Conservation (phyloP, 1,140 invertebrate genomes). For the Drosophila suzukii region DNA sequence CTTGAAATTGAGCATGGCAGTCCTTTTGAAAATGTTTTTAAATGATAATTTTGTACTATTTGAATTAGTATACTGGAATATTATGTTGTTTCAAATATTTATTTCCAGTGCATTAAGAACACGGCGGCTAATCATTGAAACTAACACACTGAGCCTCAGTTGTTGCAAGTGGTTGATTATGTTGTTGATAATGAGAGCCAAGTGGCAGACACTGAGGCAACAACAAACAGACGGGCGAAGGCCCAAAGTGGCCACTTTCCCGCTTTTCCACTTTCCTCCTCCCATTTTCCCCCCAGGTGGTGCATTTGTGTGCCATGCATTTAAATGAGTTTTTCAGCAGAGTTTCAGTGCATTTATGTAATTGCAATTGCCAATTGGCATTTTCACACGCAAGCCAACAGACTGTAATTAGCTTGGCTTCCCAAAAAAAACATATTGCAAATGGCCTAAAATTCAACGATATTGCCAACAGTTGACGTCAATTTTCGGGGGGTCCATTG, state of each 20-base stretch:
- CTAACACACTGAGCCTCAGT: slow-evolving; percentile 31
- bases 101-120: not conserved
- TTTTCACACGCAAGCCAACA: slow-evolving; percentile 34
- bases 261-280: slow-evolving; percentile 3
- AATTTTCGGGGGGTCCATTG: slow-evolving; percentile 13
- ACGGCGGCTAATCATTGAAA: slow-evolving; percentile 51
- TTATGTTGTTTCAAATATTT: not conserved
- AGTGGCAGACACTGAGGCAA: slow-evolving; percentile 36
- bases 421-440: slow-evolving; percentile 17
- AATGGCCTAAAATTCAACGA: slow-evolving; percentile 19
- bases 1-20: no score
- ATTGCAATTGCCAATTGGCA: slow-evolving; percentile 47
- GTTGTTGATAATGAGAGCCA: slow-evolving; percentile 73
- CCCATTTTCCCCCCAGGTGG: slow-evolving; percentile 12
- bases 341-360: slow-evolving; percentile 47
- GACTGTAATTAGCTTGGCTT: slow-evolving; percentile 51
- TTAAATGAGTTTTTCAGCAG: slow-evolving; percentile 64
- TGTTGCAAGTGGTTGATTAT: slow-evolving; percentile 70
- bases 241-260: slow-evolving; percentile 19
- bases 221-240: slow-evolving; percentile 21
- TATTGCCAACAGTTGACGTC: slow-evolving; percentile 4
- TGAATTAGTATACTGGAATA: not conserved
- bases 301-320: slow-evolving; percentile 45
- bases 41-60: no score
- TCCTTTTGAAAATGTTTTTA: no score